These are phyloP conservation scores for Hermetia illucens DNA, from an alignment of 1,140 invertebrate species.

Conservation along the genomic window DNA sequence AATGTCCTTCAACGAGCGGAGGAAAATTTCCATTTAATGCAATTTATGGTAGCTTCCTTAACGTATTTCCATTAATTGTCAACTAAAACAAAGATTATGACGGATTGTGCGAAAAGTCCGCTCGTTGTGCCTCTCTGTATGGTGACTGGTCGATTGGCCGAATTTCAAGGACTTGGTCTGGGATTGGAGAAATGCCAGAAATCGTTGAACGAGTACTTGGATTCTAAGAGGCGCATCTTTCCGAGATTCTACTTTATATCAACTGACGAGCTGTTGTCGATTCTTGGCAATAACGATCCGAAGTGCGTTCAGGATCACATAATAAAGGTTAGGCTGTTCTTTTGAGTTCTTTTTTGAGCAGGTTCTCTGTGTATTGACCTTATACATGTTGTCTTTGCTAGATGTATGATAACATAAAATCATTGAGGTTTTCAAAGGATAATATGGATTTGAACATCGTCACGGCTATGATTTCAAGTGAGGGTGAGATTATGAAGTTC, in stretches of 20 bases:
- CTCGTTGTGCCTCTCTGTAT: constrained; percentile 65
- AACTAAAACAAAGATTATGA: constrained; percentile 52
- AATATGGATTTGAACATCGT: constrained; percentile 45
- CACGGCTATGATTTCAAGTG: constrained; percentile 69
- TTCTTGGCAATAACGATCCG: constrained; percentile 71
- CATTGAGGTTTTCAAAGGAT: constrained; percentile 48
- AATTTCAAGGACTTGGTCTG: constrained; percentile 54
- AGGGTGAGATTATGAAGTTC: constrained; percentile 79
- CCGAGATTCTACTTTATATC: constrained; percentile 88
- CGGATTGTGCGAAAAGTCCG: constrained; percentile 58
- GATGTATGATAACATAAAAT: constrained; percentile 85
- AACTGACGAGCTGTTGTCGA: constrained; percentile 78
- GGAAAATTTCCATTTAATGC: too few species aligned
- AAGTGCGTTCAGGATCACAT: constrained; percentile 77
- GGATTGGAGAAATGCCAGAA: constrained; percentile 82
- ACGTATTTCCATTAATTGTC: too few species aligned
- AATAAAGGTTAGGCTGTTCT: constrained; percentile 53
- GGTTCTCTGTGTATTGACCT: constrained; percentile 23
- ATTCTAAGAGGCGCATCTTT: constrained; percentile 72
- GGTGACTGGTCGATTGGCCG: constrained; percentile 50
- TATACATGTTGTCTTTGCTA: constrained; percentile 23
- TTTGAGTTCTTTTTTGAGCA: constrained; percentile 1
- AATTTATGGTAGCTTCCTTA: too few species aligned
- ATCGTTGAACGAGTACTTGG: constrained; percentile 77
- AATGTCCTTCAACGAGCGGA: too few species aligned